A percentile compares a stretch with the other conserved stretches of the same genome.
Conservation (phyloP, 2,888 invertebrate species). For the Cheilosia vernalis region DNA sequence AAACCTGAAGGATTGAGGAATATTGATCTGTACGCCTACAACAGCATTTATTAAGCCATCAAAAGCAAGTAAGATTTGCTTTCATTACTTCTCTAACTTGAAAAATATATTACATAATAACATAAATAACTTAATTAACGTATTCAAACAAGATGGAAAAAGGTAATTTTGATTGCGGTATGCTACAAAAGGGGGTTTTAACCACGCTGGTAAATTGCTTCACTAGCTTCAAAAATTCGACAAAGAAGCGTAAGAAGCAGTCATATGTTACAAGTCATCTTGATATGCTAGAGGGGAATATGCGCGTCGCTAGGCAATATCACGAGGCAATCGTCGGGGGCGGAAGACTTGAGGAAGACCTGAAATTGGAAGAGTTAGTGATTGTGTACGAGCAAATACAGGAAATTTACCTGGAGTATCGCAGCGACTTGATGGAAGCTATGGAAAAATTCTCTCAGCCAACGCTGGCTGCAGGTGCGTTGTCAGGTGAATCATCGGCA, state of each 20-base stretch:
- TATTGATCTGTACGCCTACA: too few species aligned
- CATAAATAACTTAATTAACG: not conserved
- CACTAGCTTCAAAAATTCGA: not conserved
- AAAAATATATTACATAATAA: not conserved
- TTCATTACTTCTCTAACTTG: not conserved
- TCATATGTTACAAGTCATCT: not conserved
- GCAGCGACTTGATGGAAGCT: not conserved
- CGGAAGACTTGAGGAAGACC: not conserved
- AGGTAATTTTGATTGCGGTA: not conserved
- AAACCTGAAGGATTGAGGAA: too few species aligned
- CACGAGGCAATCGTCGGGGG: constrained; percentile 2
- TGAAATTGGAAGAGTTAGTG: not conserved
- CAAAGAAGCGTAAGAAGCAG: not conserved
- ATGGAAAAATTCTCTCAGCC: not conserved
- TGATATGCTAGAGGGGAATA: not conserved
- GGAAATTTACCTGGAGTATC: not conserved
- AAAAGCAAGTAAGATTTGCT: constrained; percentile 1
- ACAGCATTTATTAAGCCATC: not conserved
- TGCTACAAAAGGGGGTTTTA: not conserved
- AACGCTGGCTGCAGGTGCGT: not conserved
- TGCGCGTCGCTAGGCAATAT: not conserved
- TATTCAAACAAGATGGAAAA: not conserved
- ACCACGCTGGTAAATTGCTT: not conserved
- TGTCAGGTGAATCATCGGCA: not conserved
- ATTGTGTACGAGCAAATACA: not conserved